These are phyloP conservation scores for Ammodytes dubius DNA, from an alignment of 2,113 vertebrate species.

Conservation along the genomic window DNA sequence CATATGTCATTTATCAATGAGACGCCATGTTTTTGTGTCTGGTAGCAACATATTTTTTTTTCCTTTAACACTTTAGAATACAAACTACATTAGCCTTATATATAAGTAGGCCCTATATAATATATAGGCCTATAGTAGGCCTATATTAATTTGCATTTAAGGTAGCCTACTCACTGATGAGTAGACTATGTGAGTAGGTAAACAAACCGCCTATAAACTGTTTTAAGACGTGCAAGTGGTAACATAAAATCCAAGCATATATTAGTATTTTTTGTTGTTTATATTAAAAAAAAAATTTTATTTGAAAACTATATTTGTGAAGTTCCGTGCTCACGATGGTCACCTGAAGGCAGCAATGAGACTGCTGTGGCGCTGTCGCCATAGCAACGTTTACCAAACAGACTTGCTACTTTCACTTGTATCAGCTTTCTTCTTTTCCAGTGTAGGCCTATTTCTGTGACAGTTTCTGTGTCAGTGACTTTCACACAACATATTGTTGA, in stretches of 20 bases:
- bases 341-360: conserved; percentile 29
- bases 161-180: no score
- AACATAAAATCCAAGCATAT: background rate
- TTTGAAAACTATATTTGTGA: no score
- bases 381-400: conserved; percentile 57
- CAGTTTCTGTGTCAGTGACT: background rate
- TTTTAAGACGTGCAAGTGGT: background rate
- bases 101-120: no score
- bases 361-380: conserved; percentile 13
- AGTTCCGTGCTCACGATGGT: background rate
- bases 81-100: no score
- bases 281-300: background rate
- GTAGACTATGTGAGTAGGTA: no score
- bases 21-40: background rate
- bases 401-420: background rate
- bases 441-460: background rate
- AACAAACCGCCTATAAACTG: background rate
- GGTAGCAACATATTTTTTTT: background rate
- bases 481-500: background rate
- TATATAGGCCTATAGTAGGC: no score
- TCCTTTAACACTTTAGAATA: background rate
- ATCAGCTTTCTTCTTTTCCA: background rate
- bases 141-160: background rate
- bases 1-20: background rate
- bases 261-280: background rate